These are phyloP conservation scores for Sebastes iracundus DNA, from an alignment of 2,797 vertebrate genomes.

Conservation along the genomic window DNA sequence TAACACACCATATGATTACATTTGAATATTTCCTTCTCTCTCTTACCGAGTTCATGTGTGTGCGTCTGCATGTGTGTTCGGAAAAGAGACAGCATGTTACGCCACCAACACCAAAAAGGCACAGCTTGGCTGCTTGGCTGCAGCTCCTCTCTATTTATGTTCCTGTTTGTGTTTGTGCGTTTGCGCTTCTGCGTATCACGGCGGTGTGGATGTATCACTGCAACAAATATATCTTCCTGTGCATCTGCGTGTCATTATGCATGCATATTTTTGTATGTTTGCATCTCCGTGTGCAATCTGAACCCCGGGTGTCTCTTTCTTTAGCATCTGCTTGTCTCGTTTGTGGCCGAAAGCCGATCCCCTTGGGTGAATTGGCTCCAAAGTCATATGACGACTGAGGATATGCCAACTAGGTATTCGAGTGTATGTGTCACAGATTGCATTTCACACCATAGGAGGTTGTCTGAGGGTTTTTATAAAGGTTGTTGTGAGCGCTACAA, in stretches of 20 bases:
- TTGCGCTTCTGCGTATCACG: neutral
- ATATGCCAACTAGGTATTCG: conserved; percentile 37
- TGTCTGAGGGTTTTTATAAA: neutral
- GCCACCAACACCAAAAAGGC: conserved; percentile 19
- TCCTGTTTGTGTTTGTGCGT: conserved; percentile 13
- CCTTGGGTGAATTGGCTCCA: conserved; percentile 41
- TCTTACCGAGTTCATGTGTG: neutral
- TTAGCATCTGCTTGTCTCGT: conserved; percentile 65
- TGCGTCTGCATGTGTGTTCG: conserved; percentile 16
- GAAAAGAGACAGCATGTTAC: conserved; percentile 1
- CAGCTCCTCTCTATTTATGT: conserved; percentile 44
- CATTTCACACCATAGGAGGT: conserved; percentile 29
- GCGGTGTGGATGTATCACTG: conserved; percentile 6
- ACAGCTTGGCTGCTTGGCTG: conserved; percentile 33
- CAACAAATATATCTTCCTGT: conserved; percentile 27
- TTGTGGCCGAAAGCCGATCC: conserved; percentile 64
- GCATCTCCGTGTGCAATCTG: conserved; percentile 42
- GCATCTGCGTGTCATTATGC: conserved; percentile 24
- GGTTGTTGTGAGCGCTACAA: neutral
- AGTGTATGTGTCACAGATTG: conserved; percentile 26
- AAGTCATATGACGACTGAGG: conserved; percentile 60
- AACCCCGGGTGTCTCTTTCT: conserved; percentile 54
- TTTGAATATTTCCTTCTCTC: neutral
- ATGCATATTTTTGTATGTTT: conserved; percentile 38
- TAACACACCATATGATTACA: neutral